These are phyloP conservation scores for Ecliptopera silaceata DNA, from an alignment of 2,888 invertebrate genomes.

Conservation along the genomic window DNA sequence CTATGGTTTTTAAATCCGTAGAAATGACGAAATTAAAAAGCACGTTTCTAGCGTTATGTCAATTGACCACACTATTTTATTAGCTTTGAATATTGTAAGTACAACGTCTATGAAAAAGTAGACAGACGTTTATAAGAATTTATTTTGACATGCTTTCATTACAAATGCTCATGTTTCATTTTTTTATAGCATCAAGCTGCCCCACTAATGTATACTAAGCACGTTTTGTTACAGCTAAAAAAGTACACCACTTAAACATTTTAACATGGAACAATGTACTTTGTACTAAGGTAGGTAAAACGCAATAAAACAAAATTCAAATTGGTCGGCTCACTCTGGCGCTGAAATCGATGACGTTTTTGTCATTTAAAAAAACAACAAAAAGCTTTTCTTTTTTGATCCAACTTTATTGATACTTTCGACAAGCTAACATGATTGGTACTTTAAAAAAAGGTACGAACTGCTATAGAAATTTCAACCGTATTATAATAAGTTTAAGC, in stretches of 20 bases:
- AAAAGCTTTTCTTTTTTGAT: slow-evolving; percentile 40
- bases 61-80: too few relatives aligned
- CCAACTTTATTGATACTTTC: slow-evolving; percentile 54
- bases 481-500: slow-evolving; percentile 25
- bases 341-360: slow-evolving; percentile 29
- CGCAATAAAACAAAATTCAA: slow-evolving; percentile 7
- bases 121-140: too few relatives aligned
- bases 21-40: too few relatives aligned
- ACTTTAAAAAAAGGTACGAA: slow-evolving; percentile 42
- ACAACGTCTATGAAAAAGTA: too few relatives aligned
- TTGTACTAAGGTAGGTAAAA: not conserved
- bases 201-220: slow-evolving; percentile 12
- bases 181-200: slow-evolving; percentile 8
- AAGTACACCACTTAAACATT: slow-evolving; percentile 3
- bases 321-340: not conserved
- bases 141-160: not conserved
- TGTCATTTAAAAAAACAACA: slow-evolving; percentile 56
- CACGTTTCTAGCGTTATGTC: too few relatives aligned
- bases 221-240: slow-evolving; percentile 8
- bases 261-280: slow-evolving; percentile 14
- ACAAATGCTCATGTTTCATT: slow-evolving; percentile 2
- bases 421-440: slow-evolving; percentile 54
- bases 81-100: too few relatives aligned
- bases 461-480: slow-evolving; percentile 30
- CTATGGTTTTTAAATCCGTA: too few relatives aligned